These are phyloP conservation scores for Sycobia sp. DNA, from an alignment of 1,140 invertebrate species.

Conservation along the genomic window DNA sequence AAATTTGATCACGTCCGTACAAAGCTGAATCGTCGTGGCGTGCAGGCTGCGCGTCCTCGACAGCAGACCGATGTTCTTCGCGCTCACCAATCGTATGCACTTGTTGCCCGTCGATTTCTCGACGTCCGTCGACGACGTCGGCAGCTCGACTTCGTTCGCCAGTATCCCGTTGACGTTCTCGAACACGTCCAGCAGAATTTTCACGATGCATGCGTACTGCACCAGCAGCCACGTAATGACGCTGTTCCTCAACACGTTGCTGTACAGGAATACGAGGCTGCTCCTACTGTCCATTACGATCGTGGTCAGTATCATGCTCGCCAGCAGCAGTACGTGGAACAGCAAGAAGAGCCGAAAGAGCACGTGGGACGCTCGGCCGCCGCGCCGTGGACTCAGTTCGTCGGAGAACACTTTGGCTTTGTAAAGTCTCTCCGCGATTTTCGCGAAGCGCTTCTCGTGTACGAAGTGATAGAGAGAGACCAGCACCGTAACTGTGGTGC, in stretches of 20 bases:
- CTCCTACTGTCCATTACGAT: background rate
- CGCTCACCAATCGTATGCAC: background rate
- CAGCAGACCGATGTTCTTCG: background rate
- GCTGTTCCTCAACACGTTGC: background rate
- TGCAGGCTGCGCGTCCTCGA: background rate
- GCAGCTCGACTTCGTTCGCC: background rate
- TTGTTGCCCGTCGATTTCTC: no score
- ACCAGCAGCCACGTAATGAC: background rate
- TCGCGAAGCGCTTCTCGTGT: background rate
- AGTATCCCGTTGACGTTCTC: background rate
- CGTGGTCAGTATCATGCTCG: background rate
- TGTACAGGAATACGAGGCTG: background rate
- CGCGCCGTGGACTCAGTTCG: background rate
- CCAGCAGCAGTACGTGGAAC: background rate
- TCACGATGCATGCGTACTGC: slow-evolving; percentile 2
- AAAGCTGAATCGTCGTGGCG: background rate
- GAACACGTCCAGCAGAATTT: background rate
- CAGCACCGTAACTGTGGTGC: background rate
- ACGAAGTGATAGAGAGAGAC: background rate
- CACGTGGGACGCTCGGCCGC: background rate
- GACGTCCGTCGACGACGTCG: background rate
- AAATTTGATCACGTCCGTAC: background rate
- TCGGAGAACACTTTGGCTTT: background rate
- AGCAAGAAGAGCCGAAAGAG: background rate
- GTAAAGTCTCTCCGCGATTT: background rate